phyloP scores from a whole-genome alignment of 2,797 vertebrate species.

The Sarcophilus harrisii region DNA sequence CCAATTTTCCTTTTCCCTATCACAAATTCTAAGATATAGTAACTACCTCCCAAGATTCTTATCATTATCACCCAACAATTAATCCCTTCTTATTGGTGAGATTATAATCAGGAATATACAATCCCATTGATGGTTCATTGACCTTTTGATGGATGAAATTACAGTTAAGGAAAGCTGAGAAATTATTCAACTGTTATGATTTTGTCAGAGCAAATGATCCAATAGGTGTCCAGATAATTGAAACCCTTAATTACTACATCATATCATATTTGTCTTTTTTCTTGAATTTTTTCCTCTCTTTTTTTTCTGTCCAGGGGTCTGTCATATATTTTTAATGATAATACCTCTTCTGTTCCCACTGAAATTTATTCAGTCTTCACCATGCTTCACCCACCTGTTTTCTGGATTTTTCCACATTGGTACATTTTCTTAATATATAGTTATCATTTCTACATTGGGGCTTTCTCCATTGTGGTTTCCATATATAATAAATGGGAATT shows the following conservation, averaged over 20 bases:
- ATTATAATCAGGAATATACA: not conserved
- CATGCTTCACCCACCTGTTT: no score
- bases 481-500: no score
- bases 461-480: no score
- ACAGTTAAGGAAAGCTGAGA: not conserved
- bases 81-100: not conserved
- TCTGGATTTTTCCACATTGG: no score
- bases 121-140: not conserved
- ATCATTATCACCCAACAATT: not conserved
- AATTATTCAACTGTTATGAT: fast-evolving
- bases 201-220: not conserved
- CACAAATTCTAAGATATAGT: not conserved
- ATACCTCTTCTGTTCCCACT: no score
- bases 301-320: not conserved
- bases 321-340: no score
- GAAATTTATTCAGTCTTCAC: no score
- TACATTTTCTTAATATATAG: no score
- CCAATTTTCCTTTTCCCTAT: not conserved
- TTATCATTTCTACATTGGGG: no score
- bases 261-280: not conserved
- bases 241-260: not conserved
- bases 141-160: not conserved
- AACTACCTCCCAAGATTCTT: not conserved
- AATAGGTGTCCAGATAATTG: not conserved
- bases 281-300: not conserved